Evolutionary conservation across 2,797 vertebrate genomes (phyloP).

Genomic region (Okamejei kenojei): DNA sequence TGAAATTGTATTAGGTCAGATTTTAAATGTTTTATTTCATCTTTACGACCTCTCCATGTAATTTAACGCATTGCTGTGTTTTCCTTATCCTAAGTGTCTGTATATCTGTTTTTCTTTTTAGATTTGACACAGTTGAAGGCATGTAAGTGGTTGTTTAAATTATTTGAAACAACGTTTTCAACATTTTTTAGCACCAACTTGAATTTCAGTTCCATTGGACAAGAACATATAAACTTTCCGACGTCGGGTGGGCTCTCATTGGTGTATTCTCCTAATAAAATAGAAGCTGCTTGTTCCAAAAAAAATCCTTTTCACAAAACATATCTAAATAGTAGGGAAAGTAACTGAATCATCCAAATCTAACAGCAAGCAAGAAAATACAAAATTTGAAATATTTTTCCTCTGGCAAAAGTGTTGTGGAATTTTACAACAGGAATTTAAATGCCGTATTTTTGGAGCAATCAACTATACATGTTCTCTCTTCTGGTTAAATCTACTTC

Average conservation of each 20-base stretch:
- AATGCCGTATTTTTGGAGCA: slow-evolving; percentile 30
- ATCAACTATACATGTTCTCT: neutral
- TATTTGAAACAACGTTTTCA: slow-evolving; percentile 51
- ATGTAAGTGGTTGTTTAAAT: slow-evolving; percentile 84
- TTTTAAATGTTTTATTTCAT: slow-evolving; percentile 34
- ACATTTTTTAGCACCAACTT: neutral
- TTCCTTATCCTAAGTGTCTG: slow-evolving; percentile 75
- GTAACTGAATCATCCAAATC: neutral
- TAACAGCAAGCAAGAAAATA: neutral
- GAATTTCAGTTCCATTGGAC: slow-evolving; percentile 16
- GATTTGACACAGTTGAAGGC: slow-evolving; percentile 86
- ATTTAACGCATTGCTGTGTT: slow-evolving; percentile 64
- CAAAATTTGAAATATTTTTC: neutral
- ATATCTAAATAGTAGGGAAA: neutral
- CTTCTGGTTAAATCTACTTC: neutral
- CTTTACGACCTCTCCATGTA: slow-evolving; percentile 37
- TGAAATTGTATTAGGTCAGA: neutral
- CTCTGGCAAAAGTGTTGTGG: neutral
- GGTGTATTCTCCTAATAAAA: neutral
- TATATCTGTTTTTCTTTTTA: slow-evolving; percentile 71
- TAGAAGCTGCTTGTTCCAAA: slow-evolving; percentile 22
- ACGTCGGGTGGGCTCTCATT: neutral
- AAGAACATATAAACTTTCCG: neutral
- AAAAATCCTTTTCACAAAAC: neutral
- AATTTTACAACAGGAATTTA: neutral